A percentile compares a stretch with the other conserved stretches of the same genome.
Evolutionary conservation across 2,888 invertebrate species (phyloP).

Genomic region (Drosophila parthenogenetica): DNA sequence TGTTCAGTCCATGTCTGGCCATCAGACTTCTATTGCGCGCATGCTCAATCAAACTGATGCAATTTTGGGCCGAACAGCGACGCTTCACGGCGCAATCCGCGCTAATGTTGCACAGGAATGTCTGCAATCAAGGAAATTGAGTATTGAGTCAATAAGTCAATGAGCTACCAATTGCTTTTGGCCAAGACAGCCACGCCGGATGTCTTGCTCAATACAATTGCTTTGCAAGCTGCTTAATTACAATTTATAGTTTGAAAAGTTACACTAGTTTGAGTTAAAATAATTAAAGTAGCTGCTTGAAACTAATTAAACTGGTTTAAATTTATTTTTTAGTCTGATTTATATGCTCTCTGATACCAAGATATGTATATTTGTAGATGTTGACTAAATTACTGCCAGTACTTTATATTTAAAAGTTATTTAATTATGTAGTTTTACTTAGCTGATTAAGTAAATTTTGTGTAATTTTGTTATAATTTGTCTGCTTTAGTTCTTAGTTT

Average conservation of each 20-base stretch:
- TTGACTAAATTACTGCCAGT: too few species aligned
- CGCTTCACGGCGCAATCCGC: conserved; percentile 90
- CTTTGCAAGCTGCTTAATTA: conserved; percentile 13
- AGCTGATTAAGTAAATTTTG: too few species aligned
- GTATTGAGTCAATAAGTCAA: conserved; percentile 45
- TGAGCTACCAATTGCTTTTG: conserved; percentile 15
- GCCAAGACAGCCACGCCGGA: conserved; percentile 6
- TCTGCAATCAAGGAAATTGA: conserved; percentile 67
- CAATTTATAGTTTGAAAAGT: neutral
- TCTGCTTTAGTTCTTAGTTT: too few species aligned
- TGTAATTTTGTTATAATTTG: too few species aligned
- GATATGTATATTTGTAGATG: too few species aligned
- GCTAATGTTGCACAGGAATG: conserved; percentile 84
- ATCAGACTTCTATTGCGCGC: conserved; percentile 89
- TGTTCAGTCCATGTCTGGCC: conserved; percentile 83
- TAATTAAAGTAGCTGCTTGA: neutral
- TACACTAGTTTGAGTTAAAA: neutral
- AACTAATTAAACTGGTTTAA: neutral
- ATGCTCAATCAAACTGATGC: conserved; percentile 92
- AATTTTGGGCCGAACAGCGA: conserved; percentile 92
- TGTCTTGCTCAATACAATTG: conserved; percentile 1
- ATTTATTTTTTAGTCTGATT: neutral
- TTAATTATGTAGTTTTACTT: too few species aligned
- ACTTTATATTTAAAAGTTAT: too few species aligned
- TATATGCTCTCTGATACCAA: too few species aligned